Conservation (phyloP, 1,140 invertebrate genomes). For the Onthophagus taurus region DNA sequence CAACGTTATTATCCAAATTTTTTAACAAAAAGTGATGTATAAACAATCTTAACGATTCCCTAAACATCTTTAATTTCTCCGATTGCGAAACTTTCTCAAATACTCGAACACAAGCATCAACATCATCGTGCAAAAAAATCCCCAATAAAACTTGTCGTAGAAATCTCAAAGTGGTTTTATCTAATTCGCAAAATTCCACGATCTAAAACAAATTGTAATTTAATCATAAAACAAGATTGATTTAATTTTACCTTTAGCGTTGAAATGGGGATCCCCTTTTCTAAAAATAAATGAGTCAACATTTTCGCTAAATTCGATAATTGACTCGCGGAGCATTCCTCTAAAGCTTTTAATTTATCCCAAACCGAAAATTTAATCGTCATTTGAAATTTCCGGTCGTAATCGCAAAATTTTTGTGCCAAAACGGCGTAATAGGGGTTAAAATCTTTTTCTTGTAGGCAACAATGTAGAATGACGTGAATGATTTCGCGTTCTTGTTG, state of each 20-base stretch:
- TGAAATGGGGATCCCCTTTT: conserved; percentile 68
- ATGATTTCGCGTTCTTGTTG: conserved; percentile 77
- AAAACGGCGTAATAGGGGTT: conserved; percentile 87
- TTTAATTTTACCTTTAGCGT: conserved; percentile 70
- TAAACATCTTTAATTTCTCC: conserved; percentile 58
- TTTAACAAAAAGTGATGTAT: conserved; percentile 69
- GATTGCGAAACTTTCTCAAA: conserved; percentile 57
- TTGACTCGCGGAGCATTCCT: conserved; percentile 50
- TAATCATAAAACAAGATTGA: conserved; percentile 15
- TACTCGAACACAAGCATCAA: conserved; percentile 48
- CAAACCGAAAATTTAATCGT: conserved; percentile 81
- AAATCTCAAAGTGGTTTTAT: conserved; percentile 58
- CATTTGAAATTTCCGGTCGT: conserved; percentile 76
- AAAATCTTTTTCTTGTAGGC: conserved; percentile 71
- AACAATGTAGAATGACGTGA: conserved; percentile 81
- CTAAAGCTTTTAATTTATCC: conserved; percentile 84
- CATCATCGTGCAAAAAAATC: conserved; percentile 53
- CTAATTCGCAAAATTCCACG: conserved; percentile 70
- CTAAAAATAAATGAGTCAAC: conserved; percentile 68
- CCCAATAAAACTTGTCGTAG: conserved; percentile 60
- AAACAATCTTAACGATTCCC: conserved; percentile 67
- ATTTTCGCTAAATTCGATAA: conserved; percentile 72
- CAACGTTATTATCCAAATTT: conserved; percentile 44
- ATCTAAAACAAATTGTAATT: conserved; percentile 41
- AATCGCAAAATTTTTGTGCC: conserved; percentile 72